A percentile compares a stretch with the other conserved stretches of the same genome.
Conservation (phyloP, 2,113 vertebrate species). For the Martes martes region DNA sequence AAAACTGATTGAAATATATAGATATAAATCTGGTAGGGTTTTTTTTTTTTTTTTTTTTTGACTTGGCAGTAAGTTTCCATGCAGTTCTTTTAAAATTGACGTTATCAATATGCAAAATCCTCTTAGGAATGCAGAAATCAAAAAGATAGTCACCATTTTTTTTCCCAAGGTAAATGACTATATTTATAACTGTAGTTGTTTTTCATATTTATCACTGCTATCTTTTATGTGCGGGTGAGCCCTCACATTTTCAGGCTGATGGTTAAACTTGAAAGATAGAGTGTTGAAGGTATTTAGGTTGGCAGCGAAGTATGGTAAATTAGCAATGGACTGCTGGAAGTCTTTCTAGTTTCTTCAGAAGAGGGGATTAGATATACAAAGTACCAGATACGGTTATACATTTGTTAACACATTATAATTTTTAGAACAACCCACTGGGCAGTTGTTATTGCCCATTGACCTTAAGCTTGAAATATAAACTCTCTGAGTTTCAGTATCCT, state of each 20-base stretch:
- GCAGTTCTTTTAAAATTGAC: background rate
- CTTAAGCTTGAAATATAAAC: background rate
- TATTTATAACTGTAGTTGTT: background rate
- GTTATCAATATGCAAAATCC: conserved; percentile 1
- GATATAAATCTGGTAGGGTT: background rate
- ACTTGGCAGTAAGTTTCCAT: background rate
- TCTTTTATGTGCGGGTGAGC: background rate
- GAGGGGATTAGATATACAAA: background rate
- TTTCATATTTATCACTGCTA: background rate
- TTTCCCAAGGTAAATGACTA: background rate
- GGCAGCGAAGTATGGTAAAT: background rate
- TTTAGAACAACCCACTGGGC: background rate
- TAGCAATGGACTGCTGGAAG: background rate
- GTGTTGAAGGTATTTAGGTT: background rate
- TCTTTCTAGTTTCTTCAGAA: background rate
- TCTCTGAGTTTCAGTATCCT: background rate
- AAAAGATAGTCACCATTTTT: background rate
- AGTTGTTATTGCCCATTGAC: background rate
- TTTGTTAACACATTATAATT: background rate
- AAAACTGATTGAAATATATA: background rate
- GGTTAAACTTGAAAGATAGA: background rate
- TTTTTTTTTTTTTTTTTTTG: background rate
- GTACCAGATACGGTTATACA: background rate
- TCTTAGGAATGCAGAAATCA: background rate
- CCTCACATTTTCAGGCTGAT: background rate